Base-by-base conservation (phyloP, 1,140 invertebrate species). In the Meloidogyne floridensis region DNA sequence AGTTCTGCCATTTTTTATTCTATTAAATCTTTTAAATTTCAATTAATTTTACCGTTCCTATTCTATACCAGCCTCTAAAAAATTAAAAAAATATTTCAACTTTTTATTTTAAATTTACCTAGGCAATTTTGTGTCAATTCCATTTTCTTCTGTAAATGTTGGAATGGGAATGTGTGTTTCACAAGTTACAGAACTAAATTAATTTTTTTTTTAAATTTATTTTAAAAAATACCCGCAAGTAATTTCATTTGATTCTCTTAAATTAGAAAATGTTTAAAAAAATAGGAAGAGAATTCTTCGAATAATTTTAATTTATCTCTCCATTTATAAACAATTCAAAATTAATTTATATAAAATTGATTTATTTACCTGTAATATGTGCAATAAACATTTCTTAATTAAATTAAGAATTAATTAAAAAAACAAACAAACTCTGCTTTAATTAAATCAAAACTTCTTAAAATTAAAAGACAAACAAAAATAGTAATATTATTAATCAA, bases 331-430 rank as follows among this genome's bases (percentile, higher is more conserved):
- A 32, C 32, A 32, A 32, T 32, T 32, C 32, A 32, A 32, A 32
- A 32, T 32, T 32, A 54, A 10, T 54, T 54, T 54, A 11, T 15
- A 59, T 15, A 59, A 15, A 15, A 59, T 15, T 15, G 2, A 59
- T 15, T 15, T 15, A 65, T n/a, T 65, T n/a, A 80, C 18, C 87
- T 81, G 47, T 87, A 87, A 72, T 87, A 87, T 8, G 87, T 87
- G 77, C 87, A 87, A 76, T 87, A 87, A 56, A 87, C 87, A 83
- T 87, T 87, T 73, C 86, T 90, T 53, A 80, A 73, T 15, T 43
- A 75, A 32, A 32, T 77, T 32, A 4, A 32, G 8, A 77, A 53
- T 15, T 72, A 32, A 32, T 32, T 32, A 32, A 77, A 42, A 42
- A 69, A 77, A 18, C 11, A 56, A 79, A 71, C 20, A 20, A 79